phyloP scores from a whole-genome alignment of 2,888 invertebrate genomes.

The Busseola fusca region DNA sequence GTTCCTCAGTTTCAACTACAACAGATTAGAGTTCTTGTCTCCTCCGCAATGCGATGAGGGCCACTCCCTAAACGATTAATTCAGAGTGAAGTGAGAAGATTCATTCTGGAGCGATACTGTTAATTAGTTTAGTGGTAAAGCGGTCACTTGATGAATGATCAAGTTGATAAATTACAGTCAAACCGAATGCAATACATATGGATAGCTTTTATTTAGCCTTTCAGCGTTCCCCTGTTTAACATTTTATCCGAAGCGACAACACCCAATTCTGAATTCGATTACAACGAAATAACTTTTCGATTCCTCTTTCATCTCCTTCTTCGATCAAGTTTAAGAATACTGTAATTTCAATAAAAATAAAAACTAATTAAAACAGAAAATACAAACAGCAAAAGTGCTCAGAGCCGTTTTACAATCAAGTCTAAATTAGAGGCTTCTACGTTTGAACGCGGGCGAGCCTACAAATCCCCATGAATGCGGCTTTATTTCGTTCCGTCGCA shows the following conservation, averaged over 20 bases:
- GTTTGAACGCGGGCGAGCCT: conserved; percentile 71
- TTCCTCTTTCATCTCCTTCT: conserved; percentile 39
- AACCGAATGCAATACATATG: conserved; percentile 54
- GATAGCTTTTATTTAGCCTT: conserved; percentile 45
- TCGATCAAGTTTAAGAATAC: conserved; percentile 48
- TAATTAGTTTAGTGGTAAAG: conserved; percentile 68
- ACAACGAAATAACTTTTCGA: conserved; percentile 46
- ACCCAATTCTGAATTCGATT: conserved; percentile 48
- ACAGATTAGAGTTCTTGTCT: conserved; percentile 68
- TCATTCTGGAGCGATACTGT: conserved; percentile 61
- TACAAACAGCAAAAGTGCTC: conserved; percentile 55
- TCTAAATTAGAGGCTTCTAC: conserved; percentile 75
- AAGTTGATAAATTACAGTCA: conserved; percentile 64
- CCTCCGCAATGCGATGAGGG: conserved; percentile 55
- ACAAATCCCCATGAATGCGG: conserved; percentile 77
- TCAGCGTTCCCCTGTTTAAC: conserved; percentile 37
- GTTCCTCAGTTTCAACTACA: conserved; percentile 59
- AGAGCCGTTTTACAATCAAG: conserved; percentile 72
- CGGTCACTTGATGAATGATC: conserved; percentile 69
- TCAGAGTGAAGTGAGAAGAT: conserved; percentile 64
- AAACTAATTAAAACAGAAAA: conserved; percentile 52
- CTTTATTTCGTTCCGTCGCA: conserved; percentile 80
- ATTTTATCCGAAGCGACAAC: conserved; percentile 24
- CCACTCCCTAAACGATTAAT: conserved; percentile 68
- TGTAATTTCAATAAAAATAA: conserved; percentile 55